Evolutionary conservation across 2,888 invertebrate genomes (phyloP).

Genomic region (Seira musarum): DNA sequence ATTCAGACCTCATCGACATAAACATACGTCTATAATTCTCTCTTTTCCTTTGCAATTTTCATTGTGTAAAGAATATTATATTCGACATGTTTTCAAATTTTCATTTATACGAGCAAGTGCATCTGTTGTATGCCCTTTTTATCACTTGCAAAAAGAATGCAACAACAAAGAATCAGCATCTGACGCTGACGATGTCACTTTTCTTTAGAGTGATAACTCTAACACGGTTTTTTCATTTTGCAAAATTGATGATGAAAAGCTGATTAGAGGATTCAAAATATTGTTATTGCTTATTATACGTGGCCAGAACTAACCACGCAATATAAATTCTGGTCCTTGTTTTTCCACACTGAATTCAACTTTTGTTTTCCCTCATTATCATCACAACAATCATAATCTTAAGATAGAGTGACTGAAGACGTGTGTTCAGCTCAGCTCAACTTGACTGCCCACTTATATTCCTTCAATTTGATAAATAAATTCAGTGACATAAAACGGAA

Average conservation of each 20-base stretch:
- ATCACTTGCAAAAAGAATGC: slow-evolving; percentile 13
- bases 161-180: slow-evolving; percentile 40
- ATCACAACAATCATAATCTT: background rate
- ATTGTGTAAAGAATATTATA: background rate
- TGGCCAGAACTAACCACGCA: background rate
- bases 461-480: slow-evolving; percentile 10
- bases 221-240: slow-evolving; percentile 31
- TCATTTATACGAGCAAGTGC: background rate
- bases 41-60: background rate
- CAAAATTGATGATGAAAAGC: slow-evolving; percentile 58
- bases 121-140: background rate
- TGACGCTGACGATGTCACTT: slow-evolving; percentile 1
- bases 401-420: background rate
- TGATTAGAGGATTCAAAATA: slow-evolving; percentile 58
- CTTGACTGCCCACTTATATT: background rate
- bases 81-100: background rate
- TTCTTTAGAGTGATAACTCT: slow-evolving; percentile 3
- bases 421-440: background rate
- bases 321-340: slow-evolving; percentile 53
- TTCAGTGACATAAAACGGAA: slow-evolving; percentile 12
- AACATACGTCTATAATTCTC: background rate
- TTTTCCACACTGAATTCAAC: slow-evolving; percentile 24
- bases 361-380: slow-evolving; percentile 5
- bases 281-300: slow-evolving; percentile 39
- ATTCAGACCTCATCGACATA: background rate